These are phyloP conservation scores for Dipus sagitta DNA, from an alignment of 2,797 vertebrate genomes.

Conservation along the genomic window DNA sequence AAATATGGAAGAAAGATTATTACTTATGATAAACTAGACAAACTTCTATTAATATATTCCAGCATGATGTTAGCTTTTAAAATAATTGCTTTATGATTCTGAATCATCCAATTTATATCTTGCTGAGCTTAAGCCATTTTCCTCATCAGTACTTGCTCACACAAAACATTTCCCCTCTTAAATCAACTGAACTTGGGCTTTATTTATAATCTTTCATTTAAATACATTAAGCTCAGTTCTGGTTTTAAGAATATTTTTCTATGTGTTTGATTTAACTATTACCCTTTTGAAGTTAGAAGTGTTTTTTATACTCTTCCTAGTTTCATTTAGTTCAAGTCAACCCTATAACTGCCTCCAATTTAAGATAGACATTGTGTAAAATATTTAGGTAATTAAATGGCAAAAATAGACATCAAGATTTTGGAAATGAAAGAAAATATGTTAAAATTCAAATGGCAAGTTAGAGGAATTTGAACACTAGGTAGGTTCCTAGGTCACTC, in stretches of 20 bases:
- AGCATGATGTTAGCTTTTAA: slow-evolving; percentile 70
- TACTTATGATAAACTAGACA: slow-evolving; percentile 58
- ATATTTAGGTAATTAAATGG: background rate
- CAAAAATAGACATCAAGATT: background rate
- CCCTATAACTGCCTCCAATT: background rate
- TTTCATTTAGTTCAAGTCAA: background rate
- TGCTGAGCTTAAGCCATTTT: slow-evolving; percentile 36
- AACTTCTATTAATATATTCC: slow-evolving; percentile 67
- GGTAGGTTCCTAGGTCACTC: background rate
- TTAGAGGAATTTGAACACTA: background rate
- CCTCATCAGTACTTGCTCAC: background rate
- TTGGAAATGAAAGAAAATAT: background rate
- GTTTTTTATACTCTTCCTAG: background rate
- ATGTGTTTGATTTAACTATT: slow-evolving; percentile 3
- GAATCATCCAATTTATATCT: slow-evolving; percentile 61
- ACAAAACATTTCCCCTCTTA: slow-evolving; percentile 29
- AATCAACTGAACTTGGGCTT: background rate
- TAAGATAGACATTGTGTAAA: background rate
- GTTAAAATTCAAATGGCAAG: background rate
- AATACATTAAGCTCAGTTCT: background rate
- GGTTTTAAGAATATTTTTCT: background rate
- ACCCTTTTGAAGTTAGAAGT: background rate
- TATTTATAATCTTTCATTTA: slow-evolving; percentile 19
- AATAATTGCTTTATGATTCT: slow-evolving; percentile 69
- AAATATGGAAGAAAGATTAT: slow-evolving; percentile 77